Evolutionary conservation across 2,888 invertebrate genomes (phyloP), one percentile per base, ranked within the genome.

Genomic region (Oligia fasciuncula): DNA sequence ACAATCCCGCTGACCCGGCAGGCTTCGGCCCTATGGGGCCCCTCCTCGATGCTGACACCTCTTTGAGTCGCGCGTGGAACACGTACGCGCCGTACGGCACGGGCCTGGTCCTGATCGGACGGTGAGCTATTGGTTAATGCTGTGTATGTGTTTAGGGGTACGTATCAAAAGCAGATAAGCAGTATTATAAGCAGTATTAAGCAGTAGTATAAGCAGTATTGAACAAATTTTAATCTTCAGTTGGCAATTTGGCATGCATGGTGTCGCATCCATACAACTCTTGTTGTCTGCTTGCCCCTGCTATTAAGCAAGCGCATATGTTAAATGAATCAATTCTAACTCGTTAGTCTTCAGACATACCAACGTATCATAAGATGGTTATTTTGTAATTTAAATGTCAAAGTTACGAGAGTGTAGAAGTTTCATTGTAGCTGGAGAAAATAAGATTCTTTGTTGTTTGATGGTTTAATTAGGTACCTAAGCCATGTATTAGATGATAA

Each of bases 291-390:
- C 77, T 77, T 84, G 73, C 67, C 80, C 79, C 43, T 13, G 51
- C 80, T 80, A 85, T 83, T 82, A 84, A 87, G 73, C 81, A 77
- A 85, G 80, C 80, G 85, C 87, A 84, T 81, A 86, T 85, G 85
- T 87, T 91, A 90, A 92, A 90, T 91, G 90, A 93, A 93, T 93
- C 92, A 93, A 93, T 92, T 91, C 90, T 80, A 88, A 89, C 85
- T 90, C 88, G 89, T 91, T 87, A 89, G 85, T 84, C 84, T 81
- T 83, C 79, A 81, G 81, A 60, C 77, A 83, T 88, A 72, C 83
- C 79, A 73, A 54, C 70, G 76, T 49, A 76, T 81, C 76, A 85
- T 40, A 29, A 23, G 40, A 40, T n/a, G 19, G 35, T 14, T 54
- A 9, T 43, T 17, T 74, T 65, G 77, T 65, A n/a, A 66, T 83